Evolutionary conservation across 1,140 invertebrate genomes (phyloP).

Genomic region (Bicyclus anynana): DNA sequence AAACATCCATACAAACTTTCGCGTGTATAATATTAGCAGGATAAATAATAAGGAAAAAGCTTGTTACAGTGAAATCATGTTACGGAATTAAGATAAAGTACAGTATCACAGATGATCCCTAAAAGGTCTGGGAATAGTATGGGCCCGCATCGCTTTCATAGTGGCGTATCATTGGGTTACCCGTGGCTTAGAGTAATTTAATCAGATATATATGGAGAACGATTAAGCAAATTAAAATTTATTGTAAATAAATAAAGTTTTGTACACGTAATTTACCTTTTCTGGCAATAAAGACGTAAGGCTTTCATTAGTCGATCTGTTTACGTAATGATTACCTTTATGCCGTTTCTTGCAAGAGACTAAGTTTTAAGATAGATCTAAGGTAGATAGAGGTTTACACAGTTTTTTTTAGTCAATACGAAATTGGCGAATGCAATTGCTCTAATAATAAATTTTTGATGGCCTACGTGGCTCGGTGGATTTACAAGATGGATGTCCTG

Average conservation of each 20-base stretch:
- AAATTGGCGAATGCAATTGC: too few species aligned
- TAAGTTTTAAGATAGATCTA: not conserved
- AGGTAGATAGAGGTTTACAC: too few species aligned
- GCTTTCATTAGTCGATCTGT: not conserved
- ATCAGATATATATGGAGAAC: constrained; percentile 26
- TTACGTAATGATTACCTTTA: not conserved
- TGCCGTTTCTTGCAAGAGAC: not conserved
- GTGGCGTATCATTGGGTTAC: constrained; percentile 26
- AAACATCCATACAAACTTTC: too few species aligned
- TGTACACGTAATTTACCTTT: constrained; percentile 14
- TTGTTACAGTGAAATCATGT: constrained; percentile 11
- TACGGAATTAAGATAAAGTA: constrained; percentile 31
- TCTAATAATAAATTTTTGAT: too few species aligned
- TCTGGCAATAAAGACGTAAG: constrained; percentile 3
- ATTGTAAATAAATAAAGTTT: constrained; percentile 25
- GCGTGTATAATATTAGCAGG: too few species aligned
- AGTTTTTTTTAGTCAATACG: too few species aligned
- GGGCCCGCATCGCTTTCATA: constrained; percentile 25
- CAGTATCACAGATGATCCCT: constrained; percentile 29
- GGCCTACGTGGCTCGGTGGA: too few species aligned
- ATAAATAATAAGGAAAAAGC: constrained; percentile 7
- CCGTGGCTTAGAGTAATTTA: constrained; percentile 29
- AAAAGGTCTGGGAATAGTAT: constrained; percentile 26
- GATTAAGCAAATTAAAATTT: constrained; percentile 26
- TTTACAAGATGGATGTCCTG: too few species aligned